A percentile compares a stretch with the other conserved stretches of the same genome.
These are phyloP conservation scores for Agrochola litura DNA, from an alignment of 2,888 invertebrate genomes.

Conservation along the genomic window DNA sequence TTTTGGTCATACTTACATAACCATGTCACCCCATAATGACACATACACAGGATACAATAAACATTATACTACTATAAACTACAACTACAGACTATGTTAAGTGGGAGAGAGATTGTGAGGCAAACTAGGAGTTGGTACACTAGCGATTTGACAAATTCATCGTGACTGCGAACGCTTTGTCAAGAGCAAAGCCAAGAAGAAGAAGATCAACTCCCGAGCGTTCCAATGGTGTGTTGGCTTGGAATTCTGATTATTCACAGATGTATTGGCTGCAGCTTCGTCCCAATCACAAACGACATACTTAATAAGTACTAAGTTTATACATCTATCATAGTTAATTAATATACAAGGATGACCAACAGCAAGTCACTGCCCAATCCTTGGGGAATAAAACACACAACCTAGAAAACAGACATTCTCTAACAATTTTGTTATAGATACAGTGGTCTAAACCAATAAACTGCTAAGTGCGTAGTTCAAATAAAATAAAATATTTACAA, in stretches of 20 bases:
- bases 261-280: neutral
- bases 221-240: neutral
- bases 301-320: neutral
- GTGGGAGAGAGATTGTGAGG: neutral
- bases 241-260: neutral
- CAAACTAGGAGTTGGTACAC: neutral
- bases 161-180: neutral
- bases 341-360: neutral
- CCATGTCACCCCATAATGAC: no score
- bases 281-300: neutral
- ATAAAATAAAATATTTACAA: conserved; percentile 36
- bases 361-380: neutral
- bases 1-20: neutral
- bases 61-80: no score
- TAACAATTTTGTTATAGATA: conserved; percentile 1
- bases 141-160: neutral
- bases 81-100: no score
- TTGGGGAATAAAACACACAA: neutral
- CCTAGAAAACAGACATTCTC: conserved; percentile 11
- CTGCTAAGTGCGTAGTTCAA: conserved; percentile 4
- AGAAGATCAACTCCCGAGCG: neutral
- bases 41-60: no score
- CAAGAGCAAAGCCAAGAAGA: neutral
- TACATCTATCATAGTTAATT: neutral
- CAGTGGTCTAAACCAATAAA: conserved; percentile 11